Percentiles rank a stretch among this genome's conserved stretches.
Evolutionary conservation across 1,140 invertebrate species (phyloP).

Genomic region (Brachionus koreanus): DNA sequence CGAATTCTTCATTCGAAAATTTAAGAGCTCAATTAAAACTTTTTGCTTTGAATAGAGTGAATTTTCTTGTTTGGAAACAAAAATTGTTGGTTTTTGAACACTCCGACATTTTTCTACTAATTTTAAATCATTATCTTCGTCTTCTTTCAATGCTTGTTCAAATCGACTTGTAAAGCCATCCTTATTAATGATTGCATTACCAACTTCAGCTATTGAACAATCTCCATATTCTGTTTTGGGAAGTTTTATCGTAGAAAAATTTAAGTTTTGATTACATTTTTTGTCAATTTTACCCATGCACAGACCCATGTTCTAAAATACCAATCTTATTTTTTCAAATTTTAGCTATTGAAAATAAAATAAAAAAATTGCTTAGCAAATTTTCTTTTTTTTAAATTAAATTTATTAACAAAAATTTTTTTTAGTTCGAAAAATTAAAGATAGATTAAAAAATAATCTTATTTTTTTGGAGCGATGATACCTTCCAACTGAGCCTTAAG

Average conservation of each 20-base stretch:
- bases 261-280: background rate
- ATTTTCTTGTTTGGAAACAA: background rate
- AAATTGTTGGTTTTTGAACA: background rate
- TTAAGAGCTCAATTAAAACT: background rate
- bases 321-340: background rate
- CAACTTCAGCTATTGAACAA: background rate
- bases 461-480: conserved; percentile 41
- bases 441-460: background rate
- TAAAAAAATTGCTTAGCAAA: conserved; percentile 22
- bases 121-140: background rate
- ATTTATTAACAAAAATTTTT: conserved; percentile 33
- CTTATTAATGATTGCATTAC: background rate
- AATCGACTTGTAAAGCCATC: background rate
- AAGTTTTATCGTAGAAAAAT: background rate
- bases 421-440: background rate
- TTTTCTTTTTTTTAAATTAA: background rate
- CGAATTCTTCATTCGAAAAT: background rate
- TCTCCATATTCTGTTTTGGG: background rate
- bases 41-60: conserved; percentile 9
- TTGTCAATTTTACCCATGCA: background rate
- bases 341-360: background rate
- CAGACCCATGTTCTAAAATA: background rate
- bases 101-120: background rate
- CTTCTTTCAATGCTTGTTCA: background rate
- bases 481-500: conserved; percentile 63